A percentile compares a stretch with the other conserved stretches of the same genome.
Evolutionary conservation across 2,888 invertebrate genomes (phyloP).

Genomic region (Macrophya alboannulata): DNA sequence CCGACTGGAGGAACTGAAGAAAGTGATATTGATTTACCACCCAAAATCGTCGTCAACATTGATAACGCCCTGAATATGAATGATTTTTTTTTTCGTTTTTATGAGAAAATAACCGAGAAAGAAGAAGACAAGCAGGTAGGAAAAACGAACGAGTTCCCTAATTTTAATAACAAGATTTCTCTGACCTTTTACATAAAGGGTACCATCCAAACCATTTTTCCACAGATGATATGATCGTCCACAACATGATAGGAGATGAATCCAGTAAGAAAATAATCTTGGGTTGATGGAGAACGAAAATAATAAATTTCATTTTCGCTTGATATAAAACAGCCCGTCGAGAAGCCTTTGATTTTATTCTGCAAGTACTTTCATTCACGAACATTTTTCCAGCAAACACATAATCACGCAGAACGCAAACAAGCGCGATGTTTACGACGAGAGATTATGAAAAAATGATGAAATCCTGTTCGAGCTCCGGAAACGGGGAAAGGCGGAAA

Average conservation of each 20-base stretch:
- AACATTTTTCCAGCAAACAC: not conserved
- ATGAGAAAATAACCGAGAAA: too few relatives aligned
- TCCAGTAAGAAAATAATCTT: too few relatives aligned
- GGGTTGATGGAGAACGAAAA: too few relatives aligned
- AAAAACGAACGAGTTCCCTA: not conserved
- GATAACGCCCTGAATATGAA: not conserved
- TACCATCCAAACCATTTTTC: not conserved
- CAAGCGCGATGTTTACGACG: slow-evolving; percentile 1
- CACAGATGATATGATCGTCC: not conserved
- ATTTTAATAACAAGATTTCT: not conserved
- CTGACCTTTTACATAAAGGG: not conserved
- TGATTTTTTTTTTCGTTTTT: not conserved
- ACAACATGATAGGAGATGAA: too few relatives aligned
- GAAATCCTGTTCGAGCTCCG: not conserved
- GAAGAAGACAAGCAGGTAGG: too few relatives aligned
- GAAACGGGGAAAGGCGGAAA: not conserved
- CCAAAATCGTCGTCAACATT: not conserved
- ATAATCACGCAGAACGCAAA: not conserved
- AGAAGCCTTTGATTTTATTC: not conserved
- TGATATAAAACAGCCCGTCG: not conserved
- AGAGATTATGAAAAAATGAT: slow-evolving; percentile 13
- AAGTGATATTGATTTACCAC: not conserved
- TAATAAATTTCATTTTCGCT: too few relatives aligned
- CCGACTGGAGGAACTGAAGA: not conserved
- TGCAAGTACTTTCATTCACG: not conserved